Evolutionary conservation across 1,140 invertebrate genomes (phyloP).

Genomic region (Drosophila malerkotliana): DNA sequence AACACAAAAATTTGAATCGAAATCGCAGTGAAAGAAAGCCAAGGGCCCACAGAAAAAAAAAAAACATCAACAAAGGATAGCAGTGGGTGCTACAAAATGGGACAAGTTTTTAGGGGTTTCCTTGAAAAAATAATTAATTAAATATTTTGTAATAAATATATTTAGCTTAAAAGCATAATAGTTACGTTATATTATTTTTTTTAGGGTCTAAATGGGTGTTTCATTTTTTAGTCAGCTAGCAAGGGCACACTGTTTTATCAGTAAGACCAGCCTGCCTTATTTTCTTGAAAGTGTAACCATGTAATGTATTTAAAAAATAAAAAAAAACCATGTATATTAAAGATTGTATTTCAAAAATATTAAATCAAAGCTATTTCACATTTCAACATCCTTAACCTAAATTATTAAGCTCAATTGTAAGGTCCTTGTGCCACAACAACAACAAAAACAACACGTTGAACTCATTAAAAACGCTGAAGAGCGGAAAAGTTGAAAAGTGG

Average conservation of each 20-base stretch:
- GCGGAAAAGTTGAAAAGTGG: conserved; percentile 26
- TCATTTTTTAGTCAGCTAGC: too few species aligned
- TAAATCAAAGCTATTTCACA: not conserved
- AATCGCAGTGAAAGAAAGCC: conserved; percentile 23
- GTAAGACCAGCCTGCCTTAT: too few species aligned
- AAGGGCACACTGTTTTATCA: too few species aligned
- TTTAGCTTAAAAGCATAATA: too few species aligned
- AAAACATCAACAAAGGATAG: conserved; percentile 38
- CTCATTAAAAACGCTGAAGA: conserved; percentile 64
- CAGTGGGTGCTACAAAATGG: conserved; percentile 32
- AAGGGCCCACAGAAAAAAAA: conserved; percentile 23
- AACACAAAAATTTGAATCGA: conserved; percentile 21
- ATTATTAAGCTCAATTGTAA: not conserved
- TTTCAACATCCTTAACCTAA: not conserved
- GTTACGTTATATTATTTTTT: too few species aligned
- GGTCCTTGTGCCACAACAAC: conserved; percentile 5
- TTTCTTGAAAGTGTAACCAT: too few species aligned
- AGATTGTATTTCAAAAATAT: too few species aligned
- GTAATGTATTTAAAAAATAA: too few species aligned
- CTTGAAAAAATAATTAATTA: not conserved
- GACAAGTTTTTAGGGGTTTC: not conserved
- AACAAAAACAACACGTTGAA: conserved; percentile 55
- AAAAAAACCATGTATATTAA: too few species aligned
- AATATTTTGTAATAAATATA: too few species aligned
- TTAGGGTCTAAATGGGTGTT: too few species aligned